These are phyloP conservation scores for Dendrocincla fuliginosa DNA, from an alignment of 2,797 vertebrate species.

Conservation along the genomic window DNA sequence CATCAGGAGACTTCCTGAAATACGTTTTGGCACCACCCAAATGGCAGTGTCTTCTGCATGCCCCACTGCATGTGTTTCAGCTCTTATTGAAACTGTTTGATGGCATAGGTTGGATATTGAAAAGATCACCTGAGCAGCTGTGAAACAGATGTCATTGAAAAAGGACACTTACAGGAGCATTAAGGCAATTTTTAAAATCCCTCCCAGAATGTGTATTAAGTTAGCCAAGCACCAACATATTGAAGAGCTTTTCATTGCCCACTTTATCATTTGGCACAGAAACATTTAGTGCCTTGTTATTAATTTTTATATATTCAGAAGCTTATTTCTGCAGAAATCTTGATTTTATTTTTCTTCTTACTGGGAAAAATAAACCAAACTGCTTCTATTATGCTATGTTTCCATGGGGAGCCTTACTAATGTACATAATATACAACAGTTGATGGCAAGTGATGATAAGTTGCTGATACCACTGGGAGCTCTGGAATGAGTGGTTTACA, in stretches of 20 bases:
- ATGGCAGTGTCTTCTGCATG: neutral
- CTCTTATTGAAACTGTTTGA: neutral
- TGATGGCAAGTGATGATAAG: conserved; percentile 66
- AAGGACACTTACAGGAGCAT: neutral
- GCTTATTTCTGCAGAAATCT: conserved; percentile 32
- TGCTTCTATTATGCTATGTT: conserved; percentile 5
- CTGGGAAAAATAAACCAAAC: conserved; percentile 31
- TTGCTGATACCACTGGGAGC: conserved; percentile 51
- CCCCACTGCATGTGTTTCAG: neutral
- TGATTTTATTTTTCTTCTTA: conserved; percentile 25
- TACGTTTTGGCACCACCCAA: neutral
- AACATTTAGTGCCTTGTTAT: conserved; percentile 16
- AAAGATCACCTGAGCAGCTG: neutral
- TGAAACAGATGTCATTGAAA: neutral
- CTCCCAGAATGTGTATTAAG: neutral
- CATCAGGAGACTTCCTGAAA: neutral
- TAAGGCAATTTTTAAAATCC: neutral
- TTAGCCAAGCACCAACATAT: neutral
- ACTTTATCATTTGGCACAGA: conserved; percentile 22
- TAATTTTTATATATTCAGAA: conserved; percentile 22
- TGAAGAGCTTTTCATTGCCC: conserved; percentile 7
- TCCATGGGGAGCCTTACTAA: conserved; percentile 37
- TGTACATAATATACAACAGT: conserved; percentile 17
- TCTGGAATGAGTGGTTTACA: conserved; percentile 51
- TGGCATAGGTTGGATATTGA: neutral